Evolutionary conservation across 2,888 invertebrate genomes (phyloP), one percentile per base, ranked within the genome.

Genomic region (Synanthedon andrenaeformis): DNA sequence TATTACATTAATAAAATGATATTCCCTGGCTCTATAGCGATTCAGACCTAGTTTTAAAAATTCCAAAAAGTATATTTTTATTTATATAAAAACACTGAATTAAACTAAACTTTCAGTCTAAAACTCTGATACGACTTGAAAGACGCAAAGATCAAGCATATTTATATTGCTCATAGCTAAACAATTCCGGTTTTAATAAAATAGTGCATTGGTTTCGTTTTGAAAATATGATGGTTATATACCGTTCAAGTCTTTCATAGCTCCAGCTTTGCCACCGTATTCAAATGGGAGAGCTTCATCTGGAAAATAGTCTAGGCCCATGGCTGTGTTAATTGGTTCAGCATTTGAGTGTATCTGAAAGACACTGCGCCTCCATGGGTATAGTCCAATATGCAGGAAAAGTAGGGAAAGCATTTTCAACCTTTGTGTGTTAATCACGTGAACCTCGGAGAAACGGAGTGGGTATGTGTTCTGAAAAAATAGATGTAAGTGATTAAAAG

Each of bases 191-290:
- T 8, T 6, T 17, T 28, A 6, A 28, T 8, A 28, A 8, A 28
- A 28, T 23, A 23, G 19, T 23, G 4, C 4, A 23, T 23, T 5
- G 35, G 35, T 35, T 8, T 5, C 10, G 35, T 3, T 35, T 35
- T 45, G 45, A 14, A 45, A 45, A 45, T 14, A 45, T 12, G 45
- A 6, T 45, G 28, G 35, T 19, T 42, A 66, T 69, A 66, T 72
- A 92, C 93, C 91, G 71, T 93, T 93, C 51, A 94, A 90, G 61
- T 91, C 91, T 50, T 91, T 89, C 66, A 94, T 89, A 53, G 91
- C 90, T 0, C 94, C 95, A 59, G 93, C 93, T 52, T 90, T 90
- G 12, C 96, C 96, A 0, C 95, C 96, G 67, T 95, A 96, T 67
- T 96, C 96, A 58, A 90, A 89, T 0, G 96, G 96, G 53, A 96